These are phyloP conservation scores for Triplophysa dalaica DNA, from an alignment of 2,113 vertebrate species.

Conservation along the genomic window DNA sequence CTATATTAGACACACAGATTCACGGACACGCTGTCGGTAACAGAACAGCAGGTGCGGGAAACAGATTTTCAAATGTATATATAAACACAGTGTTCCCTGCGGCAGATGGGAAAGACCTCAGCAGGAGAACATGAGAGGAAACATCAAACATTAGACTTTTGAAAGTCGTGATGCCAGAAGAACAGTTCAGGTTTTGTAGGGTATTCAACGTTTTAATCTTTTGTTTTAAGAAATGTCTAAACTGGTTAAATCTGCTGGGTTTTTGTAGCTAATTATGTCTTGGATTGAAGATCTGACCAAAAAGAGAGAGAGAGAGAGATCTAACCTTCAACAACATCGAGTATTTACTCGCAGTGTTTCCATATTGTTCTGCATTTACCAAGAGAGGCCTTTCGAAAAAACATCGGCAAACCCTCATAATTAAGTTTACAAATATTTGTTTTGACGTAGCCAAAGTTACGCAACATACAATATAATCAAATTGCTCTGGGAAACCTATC, in stretches of 20 bases:
- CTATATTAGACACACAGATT: no score
- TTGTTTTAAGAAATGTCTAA: no score
- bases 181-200: not conserved
- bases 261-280: no score
- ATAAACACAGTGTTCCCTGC: no score
- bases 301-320: no score
- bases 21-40: no score
- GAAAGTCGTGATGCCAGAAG: not conserved
- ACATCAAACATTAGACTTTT: not conserved
- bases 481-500: constrained; percentile 56
- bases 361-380: not conserved
- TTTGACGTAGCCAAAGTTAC: constrained; percentile 58
- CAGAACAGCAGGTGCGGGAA: no score
- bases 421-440: constrained; percentile 43
- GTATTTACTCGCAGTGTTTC: no score
- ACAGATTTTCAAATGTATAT: not conserved
- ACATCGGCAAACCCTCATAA: constrained; percentile 4
- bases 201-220: not conserved
- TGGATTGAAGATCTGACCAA: no score
- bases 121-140: not conserved
- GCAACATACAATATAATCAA: constrained; percentile 60
- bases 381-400: not conserved
- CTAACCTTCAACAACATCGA: not conserved
- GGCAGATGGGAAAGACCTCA: not conserved
- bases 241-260: no score